A percentile compares a stretch with the other conserved stretches of the same genome.
These are phyloP conservation scores for Clostera curtula DNA, from an alignment of 2,888 invertebrate species.

Conservation along the genomic window DNA sequence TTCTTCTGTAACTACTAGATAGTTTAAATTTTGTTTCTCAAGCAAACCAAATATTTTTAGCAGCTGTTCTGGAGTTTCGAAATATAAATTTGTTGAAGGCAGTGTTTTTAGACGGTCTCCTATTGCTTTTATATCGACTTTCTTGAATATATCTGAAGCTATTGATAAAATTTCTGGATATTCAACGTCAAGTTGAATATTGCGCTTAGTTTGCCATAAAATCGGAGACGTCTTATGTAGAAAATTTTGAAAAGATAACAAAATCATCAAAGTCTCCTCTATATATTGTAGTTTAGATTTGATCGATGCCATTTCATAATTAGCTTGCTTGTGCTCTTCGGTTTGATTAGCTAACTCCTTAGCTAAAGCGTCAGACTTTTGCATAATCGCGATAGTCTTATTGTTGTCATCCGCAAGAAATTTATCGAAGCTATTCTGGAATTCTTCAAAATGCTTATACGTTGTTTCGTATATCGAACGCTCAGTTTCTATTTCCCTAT, in stretches of 20 bases:
- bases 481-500: conserved; percentile 55
- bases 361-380: conserved; percentile 53
- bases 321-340: conserved; percentile 54
- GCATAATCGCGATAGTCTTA: conserved; percentile 64
- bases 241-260: conserved; percentile 60
- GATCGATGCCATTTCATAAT: conserved; percentile 53
- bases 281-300: conserved; percentile 63
- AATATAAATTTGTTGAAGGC: conserved; percentile 51
- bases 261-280: conserved; percentile 54
- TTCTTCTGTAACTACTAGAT: conserved; percentile 59
- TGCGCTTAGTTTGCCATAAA: conserved; percentile 53
- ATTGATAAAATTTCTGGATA: conserved; percentile 42
- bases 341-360: conserved; percentile 51
- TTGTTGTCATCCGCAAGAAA: conserved; percentile 63
- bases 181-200: conserved; percentile 35
- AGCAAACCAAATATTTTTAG: conserved; percentile 44
- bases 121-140: conserved; percentile 36
- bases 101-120: conserved; percentile 35
- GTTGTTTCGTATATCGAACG: conserved; percentile 48
- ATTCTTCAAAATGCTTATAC: conserved; percentile 55
- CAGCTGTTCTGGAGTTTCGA: conserved; percentile 51
- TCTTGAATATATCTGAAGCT: conserved; percentile 46
- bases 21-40: conserved; percentile 64
- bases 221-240: conserved; percentile 56
- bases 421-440: conserved; percentile 61